These are phyloP conservation scores for Drosophila subsilvestris DNA, from an alignment of 2,888 invertebrate genomes.

Conservation along the genomic window DNA sequence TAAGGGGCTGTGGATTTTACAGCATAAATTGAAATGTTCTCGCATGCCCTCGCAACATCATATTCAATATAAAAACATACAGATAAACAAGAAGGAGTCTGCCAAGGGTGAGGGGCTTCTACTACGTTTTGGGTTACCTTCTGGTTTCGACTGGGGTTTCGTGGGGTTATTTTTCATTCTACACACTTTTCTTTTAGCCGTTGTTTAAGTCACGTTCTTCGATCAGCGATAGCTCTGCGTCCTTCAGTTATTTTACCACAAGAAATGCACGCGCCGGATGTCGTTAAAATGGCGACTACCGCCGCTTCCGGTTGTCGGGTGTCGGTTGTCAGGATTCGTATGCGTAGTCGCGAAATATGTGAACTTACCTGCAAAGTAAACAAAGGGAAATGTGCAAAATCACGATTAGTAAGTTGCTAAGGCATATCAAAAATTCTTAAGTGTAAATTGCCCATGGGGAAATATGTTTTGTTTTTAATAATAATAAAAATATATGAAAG, in stretches of 20 bases:
- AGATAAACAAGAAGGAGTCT: slow-evolving; percentile 19
- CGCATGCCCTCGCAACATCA: slow-evolving; percentile 48
- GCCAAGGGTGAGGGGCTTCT: slow-evolving; percentile 5
- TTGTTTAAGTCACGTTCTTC: slow-evolving; percentile 76
- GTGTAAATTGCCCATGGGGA: not conserved
- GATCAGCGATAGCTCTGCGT: slow-evolving; percentile 41
- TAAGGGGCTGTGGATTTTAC: too few species aligned
- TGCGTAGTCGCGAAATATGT: slow-evolving; percentile 20
- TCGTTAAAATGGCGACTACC: slow-evolving; percentile 64
- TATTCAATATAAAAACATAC: slow-evolving; percentile 63
- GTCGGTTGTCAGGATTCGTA: not conserved
- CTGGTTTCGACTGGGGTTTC: not conserved
- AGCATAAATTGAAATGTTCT: slow-evolving; percentile 44
- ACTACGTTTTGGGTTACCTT: slow-evolving; percentile 48
- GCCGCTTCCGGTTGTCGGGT: slow-evolving; percentile 39
- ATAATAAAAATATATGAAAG: not conserved
- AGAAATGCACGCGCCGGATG: slow-evolving; percentile 74
- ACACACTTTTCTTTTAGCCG: slow-evolving; percentile 28
- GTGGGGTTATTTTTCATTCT: slow-evolving; percentile 22
- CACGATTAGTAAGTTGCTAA: slow-evolving; percentile 19
- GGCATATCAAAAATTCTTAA: slow-evolving; percentile 1
- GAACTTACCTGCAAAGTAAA: slow-evolving; percentile 48
- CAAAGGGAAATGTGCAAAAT: slow-evolving; percentile 15
- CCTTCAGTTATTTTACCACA: slow-evolving; percentile 39
- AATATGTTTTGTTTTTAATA: not conserved